A percentile compares a stretch with the other conserved stretches of the same genome.
These are phyloP conservation scores for Oxyruncus cristatus DNA, from an alignment of 2,113 vertebrate species.

Conservation along the genomic window DNA sequence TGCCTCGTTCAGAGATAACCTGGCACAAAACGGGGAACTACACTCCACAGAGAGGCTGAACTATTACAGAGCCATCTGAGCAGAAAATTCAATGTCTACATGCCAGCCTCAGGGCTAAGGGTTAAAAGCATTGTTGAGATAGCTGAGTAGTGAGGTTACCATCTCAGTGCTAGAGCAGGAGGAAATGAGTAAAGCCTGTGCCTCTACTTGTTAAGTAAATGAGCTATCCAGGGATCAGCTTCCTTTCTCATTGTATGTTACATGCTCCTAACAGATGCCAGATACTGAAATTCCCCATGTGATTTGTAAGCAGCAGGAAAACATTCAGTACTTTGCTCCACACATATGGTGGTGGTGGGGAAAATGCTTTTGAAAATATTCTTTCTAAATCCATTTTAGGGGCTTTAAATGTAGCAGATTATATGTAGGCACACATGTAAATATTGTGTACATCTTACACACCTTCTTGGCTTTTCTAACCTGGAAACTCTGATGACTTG, in stretches of 20 bases:
- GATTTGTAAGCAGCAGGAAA: not conserved
- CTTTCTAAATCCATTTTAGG: not conserved
- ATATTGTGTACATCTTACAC: not conserved
- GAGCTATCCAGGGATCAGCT: not conserved
- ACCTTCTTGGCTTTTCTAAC: not conserved
- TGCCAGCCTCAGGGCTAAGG: not conserved
- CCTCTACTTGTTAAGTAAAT: not conserved
- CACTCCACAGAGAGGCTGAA: fast-evolving
- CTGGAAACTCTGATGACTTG: not conserved
- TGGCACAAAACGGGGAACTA: not conserved
- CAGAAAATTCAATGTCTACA: not conserved
- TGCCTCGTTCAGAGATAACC: not conserved
- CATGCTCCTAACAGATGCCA: not conserved
- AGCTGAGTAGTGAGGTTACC: not conserved
- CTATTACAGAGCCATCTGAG: not conserved
- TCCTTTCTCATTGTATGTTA: not conserved
- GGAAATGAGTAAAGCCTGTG: not conserved
- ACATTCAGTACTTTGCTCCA: not conserved
- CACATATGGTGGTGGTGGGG: not conserved
- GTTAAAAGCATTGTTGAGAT: not conserved
- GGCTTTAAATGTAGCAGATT: not conserved
- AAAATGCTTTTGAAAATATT: not conserved
- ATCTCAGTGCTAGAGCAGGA: not conserved
- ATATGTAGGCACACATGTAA: not conserved
- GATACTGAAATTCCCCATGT: not conserved